These are phyloP conservation scores for Cryptoprocta ferox DNA, from an alignment of 2,797 vertebrate genomes.

Conservation along the genomic window DNA sequence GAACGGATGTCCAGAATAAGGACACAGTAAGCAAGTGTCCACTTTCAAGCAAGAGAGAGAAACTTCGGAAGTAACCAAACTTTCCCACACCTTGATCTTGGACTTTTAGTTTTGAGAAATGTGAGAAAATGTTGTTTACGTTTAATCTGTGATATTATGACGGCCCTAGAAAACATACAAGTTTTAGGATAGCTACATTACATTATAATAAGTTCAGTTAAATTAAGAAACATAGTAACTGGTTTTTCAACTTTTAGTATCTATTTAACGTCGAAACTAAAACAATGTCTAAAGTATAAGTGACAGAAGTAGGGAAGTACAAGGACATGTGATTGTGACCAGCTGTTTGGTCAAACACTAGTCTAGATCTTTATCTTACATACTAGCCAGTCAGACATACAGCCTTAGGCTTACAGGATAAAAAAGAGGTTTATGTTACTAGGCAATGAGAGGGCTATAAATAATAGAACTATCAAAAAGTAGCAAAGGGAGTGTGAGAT, in stretches of 20 bases:
- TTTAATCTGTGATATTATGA: background rate
- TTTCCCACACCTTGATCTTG: background rate
- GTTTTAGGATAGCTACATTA: background rate
- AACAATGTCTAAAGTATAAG: background rate
- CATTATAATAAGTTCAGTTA: background rate
- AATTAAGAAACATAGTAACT: background rate
- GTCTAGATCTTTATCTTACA: background rate
- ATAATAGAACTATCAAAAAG: constrained; percentile 17
- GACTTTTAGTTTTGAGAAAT: background rate
- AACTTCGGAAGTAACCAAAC: background rate
- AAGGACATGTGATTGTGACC: background rate
- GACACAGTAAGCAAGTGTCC: background rate
- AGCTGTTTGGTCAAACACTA: background rate
- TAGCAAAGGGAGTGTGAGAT: background rate
- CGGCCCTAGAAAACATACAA: background rate
- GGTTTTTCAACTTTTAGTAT: background rate
- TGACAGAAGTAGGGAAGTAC: background rate
- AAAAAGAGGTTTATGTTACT: constrained; percentile 20
- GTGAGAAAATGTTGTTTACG: constrained; percentile 8
- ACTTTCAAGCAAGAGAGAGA: background rate
- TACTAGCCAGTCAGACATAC: background rate
- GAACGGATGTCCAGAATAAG: background rate
- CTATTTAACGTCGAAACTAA: background rate
- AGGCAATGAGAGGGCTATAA: constrained; percentile 7
- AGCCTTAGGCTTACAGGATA: background rate